phyloP scores from a whole-genome alignment of 2,888 invertebrate genomes.

The Acronicta alni region DNA sequence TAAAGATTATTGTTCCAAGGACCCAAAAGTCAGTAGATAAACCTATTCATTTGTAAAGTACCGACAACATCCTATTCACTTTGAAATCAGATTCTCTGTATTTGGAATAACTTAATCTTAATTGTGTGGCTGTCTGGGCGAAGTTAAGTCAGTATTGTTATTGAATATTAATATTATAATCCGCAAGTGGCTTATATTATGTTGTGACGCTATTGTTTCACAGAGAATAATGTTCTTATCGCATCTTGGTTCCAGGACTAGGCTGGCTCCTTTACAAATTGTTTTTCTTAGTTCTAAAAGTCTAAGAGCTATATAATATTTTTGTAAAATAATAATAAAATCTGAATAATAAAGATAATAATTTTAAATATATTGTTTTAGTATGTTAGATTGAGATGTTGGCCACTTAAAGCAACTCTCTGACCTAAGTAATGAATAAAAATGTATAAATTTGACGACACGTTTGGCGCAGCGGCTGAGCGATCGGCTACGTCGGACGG shows the following conservation, averaged over 20 bases:
- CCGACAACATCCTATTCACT: neutral
- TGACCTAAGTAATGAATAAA: too few species aligned
- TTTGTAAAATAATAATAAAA: too few species aligned
- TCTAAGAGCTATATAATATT: too few species aligned
- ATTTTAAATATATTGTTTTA: too few species aligned
- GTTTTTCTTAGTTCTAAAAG: neutral
- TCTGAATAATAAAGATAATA: too few species aligned
- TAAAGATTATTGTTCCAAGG: neutral
- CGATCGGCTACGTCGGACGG: too few species aligned
- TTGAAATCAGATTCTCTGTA: conserved; percentile 2
- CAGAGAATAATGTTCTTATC: conserved; percentile 3
- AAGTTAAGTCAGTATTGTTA: conserved; percentile 9
- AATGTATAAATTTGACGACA: too few species aligned
- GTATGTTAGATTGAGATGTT: too few species aligned
- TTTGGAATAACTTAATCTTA: conserved; percentile 16
- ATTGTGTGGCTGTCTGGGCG: conserved; percentile 7
- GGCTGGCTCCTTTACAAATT: neutral
- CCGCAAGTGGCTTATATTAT: neutral
- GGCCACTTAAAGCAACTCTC: too few species aligned
- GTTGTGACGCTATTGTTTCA: conserved; percentile 5
- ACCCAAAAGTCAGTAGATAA: neutral
- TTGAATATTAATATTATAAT: conserved; percentile 26
- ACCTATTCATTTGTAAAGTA: neutral
- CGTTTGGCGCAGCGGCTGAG: too few species aligned
- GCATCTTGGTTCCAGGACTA: neutral